Evolutionary conservation across 2,797 vertebrate species (phyloP).

Genomic region (Karalla daura): DNA sequence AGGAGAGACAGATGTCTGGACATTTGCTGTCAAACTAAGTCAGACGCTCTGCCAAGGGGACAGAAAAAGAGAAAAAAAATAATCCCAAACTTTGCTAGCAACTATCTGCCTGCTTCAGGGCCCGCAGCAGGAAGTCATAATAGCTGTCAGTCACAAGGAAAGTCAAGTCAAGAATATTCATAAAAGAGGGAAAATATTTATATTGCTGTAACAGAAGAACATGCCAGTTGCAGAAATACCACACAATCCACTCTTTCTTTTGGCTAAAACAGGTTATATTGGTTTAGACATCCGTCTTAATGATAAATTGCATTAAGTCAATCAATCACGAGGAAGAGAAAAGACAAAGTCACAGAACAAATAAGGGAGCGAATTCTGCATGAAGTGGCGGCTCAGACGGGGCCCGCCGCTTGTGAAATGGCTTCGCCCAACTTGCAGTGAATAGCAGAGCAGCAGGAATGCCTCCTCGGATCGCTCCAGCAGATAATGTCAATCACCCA

Average conservation of each 20-base stretch:
- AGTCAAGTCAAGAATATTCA: constrained; percentile 9
- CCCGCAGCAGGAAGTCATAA: constrained; percentile 16
- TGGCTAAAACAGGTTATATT: not conserved
- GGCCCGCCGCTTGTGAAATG: constrained; percentile 58
- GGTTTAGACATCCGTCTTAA: not conserved
- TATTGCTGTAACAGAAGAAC: not conserved
- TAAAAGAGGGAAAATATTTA: not conserved
- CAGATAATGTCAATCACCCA: constrained; percentile 87
- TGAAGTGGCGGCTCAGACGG: constrained; percentile 55
- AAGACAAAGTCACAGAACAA: constrained; percentile 34
- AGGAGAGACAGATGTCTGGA: constrained; percentile 87
- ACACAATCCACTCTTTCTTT: no score
- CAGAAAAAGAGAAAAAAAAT: constrained; percentile 53
- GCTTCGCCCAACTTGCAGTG: constrained; percentile 50
- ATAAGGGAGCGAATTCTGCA: constrained; percentile 39
- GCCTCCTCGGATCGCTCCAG: constrained; percentile 74
- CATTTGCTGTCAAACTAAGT: constrained; percentile 85
- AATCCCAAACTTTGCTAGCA: constrained; percentile 66
- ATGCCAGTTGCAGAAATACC: no score
- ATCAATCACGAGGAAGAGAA: constrained; percentile 31
- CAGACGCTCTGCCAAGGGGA: constrained; percentile 75
- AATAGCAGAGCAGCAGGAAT: constrained; percentile 75
- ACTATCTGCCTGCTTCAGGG: constrained; percentile 58
- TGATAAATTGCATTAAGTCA: constrained; percentile 26
- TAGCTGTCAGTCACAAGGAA: constrained; percentile 6